These are phyloP conservation scores for Cephus spinipes DNA, from an alignment of 2,888 invertebrate species.

Conservation along the genomic window DNA sequence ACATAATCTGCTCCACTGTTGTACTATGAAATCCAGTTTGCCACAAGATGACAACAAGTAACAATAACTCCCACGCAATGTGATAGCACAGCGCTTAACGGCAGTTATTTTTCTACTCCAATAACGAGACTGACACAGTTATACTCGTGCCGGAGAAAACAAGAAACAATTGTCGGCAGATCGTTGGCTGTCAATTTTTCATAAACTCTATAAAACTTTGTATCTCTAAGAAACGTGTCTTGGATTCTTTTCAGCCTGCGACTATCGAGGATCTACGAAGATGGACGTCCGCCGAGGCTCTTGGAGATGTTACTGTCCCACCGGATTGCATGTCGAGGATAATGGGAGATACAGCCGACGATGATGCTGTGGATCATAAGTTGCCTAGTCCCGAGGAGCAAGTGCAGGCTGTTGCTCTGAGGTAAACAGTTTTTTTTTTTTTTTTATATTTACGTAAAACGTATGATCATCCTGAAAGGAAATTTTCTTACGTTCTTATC, in stretches of 20 bases:
- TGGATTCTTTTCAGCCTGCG: conserved; percentile 75
- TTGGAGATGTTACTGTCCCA: conserved; percentile 85
- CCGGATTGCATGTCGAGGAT: conserved; percentile 84
- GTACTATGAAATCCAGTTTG: conserved; percentile 51
- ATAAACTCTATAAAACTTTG: not conserved
- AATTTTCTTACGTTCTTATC: not conserved
- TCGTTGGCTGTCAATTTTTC: not conserved
- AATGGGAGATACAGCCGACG: conserved; percentile 70
- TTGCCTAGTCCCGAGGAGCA: conserved; percentile 91
- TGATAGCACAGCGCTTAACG: conserved; percentile 27
- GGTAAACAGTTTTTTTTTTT: conserved; percentile 68
- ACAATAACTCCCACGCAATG: conserved; percentile 48
- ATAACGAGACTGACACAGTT: conserved; percentile 27
- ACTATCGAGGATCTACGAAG: conserved; percentile 82
- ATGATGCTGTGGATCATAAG: conserved; percentile 84
- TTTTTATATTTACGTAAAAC: conserved; percentile 41
- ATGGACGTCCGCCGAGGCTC: conserved; percentile 86
- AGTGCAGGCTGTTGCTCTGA: conserved; percentile 83
- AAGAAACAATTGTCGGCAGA: not conserved
- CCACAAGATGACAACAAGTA: conserved; percentile 49
- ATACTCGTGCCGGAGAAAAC: not conserved
- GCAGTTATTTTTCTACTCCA: conserved; percentile 40
- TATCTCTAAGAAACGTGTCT: not conserved
- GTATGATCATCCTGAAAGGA: not conserved
- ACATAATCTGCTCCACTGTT: conserved; percentile 44